These are phyloP conservation scores for Caenorhabditis imperialis DNA, from an alignment of 2,888 invertebrate genomes.

Conservation along the genomic window DNA sequence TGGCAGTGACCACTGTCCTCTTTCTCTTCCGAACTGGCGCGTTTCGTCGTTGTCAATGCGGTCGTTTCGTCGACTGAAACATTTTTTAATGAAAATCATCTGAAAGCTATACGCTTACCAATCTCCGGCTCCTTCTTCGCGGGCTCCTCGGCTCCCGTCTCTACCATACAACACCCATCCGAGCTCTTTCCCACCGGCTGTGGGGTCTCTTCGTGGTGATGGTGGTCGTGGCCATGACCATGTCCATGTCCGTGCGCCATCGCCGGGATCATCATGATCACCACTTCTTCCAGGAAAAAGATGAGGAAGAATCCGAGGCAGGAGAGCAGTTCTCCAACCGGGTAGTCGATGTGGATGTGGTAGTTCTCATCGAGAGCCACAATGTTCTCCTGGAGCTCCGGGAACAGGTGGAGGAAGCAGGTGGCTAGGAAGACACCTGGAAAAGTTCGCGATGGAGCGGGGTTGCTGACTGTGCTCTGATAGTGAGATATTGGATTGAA, in stretches of 20 bases:
- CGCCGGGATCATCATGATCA: constrained; percentile 71
- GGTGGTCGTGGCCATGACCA: constrained; percentile 46
- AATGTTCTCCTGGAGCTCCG: constrained; percentile 79
- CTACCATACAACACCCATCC: constrained; percentile 58
- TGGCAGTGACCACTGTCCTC: constrained; percentile 63
- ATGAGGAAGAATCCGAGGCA: constrained; percentile 77
- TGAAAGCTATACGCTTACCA: constrained; percentile 16
- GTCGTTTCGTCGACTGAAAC: constrained; percentile 36
- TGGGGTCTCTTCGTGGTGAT: constrained; percentile 39
- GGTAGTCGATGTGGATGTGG: constrained; percentile 63
- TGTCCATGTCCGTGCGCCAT: constrained; percentile 72
- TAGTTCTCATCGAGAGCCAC: constrained; percentile 42
- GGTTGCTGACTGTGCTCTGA: too few relatives aligned
- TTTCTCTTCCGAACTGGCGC: constrained; percentile 34
- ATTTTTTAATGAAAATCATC: not conserved
- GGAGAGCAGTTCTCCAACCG: constrained; percentile 75
- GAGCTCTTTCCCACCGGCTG: not conserved
- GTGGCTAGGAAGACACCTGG: constrained; percentile 82
- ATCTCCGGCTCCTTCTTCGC: constrained; percentile 3
- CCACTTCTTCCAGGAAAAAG: constrained; percentile 76
- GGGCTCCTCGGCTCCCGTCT: not conserved
- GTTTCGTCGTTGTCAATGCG: constrained; percentile 37
- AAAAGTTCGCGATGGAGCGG: too few relatives aligned
- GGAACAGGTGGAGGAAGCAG: constrained; percentile 82
- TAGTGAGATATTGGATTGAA: too few relatives aligned